A percentile compares a stretch with the other conserved stretches of the same genome.
These are phyloP conservation scores for Calameuta pallipes DNA, from an alignment of 2,888 invertebrate species.

Conservation along the genomic window DNA sequence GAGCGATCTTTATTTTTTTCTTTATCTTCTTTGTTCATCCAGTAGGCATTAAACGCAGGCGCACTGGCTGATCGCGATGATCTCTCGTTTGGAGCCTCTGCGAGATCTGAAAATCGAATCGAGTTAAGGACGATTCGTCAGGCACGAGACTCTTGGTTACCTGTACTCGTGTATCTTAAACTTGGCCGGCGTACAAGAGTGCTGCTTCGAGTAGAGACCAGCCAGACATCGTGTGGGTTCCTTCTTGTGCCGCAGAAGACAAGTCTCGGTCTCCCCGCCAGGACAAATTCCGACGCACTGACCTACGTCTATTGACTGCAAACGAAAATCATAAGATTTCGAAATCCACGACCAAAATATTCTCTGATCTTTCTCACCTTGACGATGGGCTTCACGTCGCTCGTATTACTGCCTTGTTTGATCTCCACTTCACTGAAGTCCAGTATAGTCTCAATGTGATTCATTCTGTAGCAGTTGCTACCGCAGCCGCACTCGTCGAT, in stretches of 20 bases:
- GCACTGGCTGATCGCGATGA: slow-evolving; percentile 62
- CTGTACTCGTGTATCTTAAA: slow-evolving; percentile 63
- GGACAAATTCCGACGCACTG: slow-evolving; percentile 64
- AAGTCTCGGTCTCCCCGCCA: slow-evolving; percentile 56
- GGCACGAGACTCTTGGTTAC: slow-evolving; percentile 22
- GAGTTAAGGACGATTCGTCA: neutral
- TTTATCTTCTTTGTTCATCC: neutral
- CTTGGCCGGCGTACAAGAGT: slow-evolving; percentile 58
- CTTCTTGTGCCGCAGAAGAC: slow-evolving; percentile 56
- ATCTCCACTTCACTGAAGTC: slow-evolving; percentile 63
- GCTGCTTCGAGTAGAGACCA: slow-evolving; percentile 50
- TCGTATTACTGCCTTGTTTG: slow-evolving; percentile 52
- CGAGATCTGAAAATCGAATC: slow-evolving; percentile 48
- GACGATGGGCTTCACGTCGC: slow-evolving; percentile 54
- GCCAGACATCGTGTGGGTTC: slow-evolving; percentile 57
- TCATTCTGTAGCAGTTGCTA: slow-evolving; percentile 63
- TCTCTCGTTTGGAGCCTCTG: slow-evolving; percentile 57
- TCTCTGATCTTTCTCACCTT: slow-evolving; percentile 41
- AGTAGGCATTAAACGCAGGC: slow-evolving; percentile 51
- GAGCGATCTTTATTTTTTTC: neutral
- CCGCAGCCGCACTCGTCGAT: slow-evolving; percentile 66
- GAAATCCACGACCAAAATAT: neutral
- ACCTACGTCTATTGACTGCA: slow-evolving; percentile 65
- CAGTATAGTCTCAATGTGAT: slow-evolving; percentile 64
- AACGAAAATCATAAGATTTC: neutral